Evolutionary conservation across 1,140 invertebrate genomes (phyloP).

Genomic region (Tetraneura akinire): DNA sequence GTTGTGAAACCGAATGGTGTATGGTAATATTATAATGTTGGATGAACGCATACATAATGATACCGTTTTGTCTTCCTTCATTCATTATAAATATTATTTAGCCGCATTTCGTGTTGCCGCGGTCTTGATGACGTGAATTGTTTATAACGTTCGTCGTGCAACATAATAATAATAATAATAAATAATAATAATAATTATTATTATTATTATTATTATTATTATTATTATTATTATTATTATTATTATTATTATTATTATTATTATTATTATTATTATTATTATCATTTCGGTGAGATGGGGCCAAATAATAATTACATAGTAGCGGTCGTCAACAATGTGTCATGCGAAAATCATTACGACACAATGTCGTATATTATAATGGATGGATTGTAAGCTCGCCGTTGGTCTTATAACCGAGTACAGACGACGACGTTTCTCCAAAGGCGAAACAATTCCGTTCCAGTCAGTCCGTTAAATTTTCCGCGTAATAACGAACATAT

Average conservation of each 20-base stretch:
- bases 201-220: background rate
- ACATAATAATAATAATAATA: background rate
- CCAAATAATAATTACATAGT: background rate
- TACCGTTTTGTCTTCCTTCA: background rate
- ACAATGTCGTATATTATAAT: background rate
- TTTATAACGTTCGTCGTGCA: background rate
- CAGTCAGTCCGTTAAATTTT: background rate
- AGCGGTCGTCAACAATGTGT: conserved; percentile 1
- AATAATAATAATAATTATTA: too few relatives aligned
- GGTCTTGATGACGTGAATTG: background rate
- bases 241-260: background rate
- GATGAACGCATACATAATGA: background rate
- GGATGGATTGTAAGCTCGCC: conserved; percentile 1
- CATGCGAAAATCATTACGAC: conserved; percentile 25
- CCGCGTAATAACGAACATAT: background rate
- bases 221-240: background rate
- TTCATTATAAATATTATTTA: background rate
- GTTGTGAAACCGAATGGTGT: too few relatives aligned
- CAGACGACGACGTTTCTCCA: conserved; percentile 7
- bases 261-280: background rate
- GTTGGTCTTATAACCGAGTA: background rate
- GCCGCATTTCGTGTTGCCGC: too few relatives aligned
- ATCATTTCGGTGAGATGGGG: background rate
- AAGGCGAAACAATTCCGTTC: background rate
- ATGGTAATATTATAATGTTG: too few relatives aligned